Evolutionary conservation across 2,888 invertebrate species (phyloP), one percentile per base, ranked within the genome.

Genomic region (Silvanus unidentatus): DNA sequence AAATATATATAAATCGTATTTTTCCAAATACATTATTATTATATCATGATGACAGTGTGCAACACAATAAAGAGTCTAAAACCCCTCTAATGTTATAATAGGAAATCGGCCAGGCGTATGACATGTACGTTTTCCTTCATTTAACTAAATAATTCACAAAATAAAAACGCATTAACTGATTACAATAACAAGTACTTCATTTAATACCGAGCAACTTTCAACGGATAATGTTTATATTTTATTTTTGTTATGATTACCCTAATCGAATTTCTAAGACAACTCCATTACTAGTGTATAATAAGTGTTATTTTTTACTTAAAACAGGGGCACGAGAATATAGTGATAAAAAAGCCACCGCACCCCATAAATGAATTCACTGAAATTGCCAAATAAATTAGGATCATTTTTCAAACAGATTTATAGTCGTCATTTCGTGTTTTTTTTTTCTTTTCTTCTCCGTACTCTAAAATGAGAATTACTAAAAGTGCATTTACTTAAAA

Each of bases 331-430:
- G 22, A 22, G 8, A 5, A 22, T 22, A 22, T 22, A 22, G 3
- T 5, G 3, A 22, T 22, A 22, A 22, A 22, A 22, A 22, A 22
- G 22, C 3, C 8, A 3, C 22, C 8, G 22, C 22, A 22, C 22
- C 22, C 22, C 27, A 35, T 12, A 35, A 22, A 49, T 40, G 55
- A 53, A 56, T 64, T 62, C 64, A 57, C 55, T 60, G 63, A 62
- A 65, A 64, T 64, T 64, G 64, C 64, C 59, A 65, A 64, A 65
- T 65, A 66, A 65, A 66, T 66, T 66, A 66, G 66, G 60, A 62
- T 63, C 66, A 66, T 66, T 66, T 66, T 63, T 66, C 66, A 66
- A 59, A 53, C 61, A 58, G 65, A 66, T 66, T 66, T 66, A 65
- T 65, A 48, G 64, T 57, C 62, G 63, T 64, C 65, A 64, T 65